Conservation (phyloP, 2,113 vertebrate species). For the Tupaia tana region DNA sequence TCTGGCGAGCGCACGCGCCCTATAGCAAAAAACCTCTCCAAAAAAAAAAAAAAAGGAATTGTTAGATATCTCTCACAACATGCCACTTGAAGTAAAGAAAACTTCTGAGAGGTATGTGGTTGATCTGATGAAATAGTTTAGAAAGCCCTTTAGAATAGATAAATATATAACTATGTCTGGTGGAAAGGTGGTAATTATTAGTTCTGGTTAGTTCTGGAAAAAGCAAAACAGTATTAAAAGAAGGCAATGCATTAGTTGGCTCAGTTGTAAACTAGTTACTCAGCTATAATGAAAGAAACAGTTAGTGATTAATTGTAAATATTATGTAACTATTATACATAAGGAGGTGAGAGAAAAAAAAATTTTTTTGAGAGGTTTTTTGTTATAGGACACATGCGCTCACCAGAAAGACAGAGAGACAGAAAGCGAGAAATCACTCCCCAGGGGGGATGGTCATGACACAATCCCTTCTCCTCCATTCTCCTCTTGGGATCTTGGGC, state of each 20-base stretch:
- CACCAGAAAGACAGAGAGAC: too few species aligned
- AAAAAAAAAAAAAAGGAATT: neutral
- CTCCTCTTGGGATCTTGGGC: too few species aligned
- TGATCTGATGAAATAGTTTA: neutral
- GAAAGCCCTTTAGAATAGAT: neutral
- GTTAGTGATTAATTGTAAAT: constrained; percentile 24
- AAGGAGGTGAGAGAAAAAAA: too few species aligned
- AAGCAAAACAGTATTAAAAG: neutral
- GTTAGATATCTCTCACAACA: neutral
- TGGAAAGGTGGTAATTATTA: neutral
- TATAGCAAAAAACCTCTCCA: too few species aligned
- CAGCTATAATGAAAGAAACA: constrained; percentile 32
- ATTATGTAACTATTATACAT: neutral
- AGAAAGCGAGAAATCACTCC: too few species aligned
- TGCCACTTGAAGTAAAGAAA: neutral
- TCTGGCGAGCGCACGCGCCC: too few species aligned
- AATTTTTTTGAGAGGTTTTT: too few species aligned
- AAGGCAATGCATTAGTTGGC: constrained; percentile 9
- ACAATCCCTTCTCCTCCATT: too few species aligned
- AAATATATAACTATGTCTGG: neutral
- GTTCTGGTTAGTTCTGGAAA: neutral
- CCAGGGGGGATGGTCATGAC: too few species aligned
- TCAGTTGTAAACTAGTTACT: neutral
- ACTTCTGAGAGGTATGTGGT: neutral
- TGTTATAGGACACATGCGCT: too few species aligned